Base-by-base conservation (phyloP, 2,797 vertebrate genomes). In the Pempheris klunzingeri region DNA sequence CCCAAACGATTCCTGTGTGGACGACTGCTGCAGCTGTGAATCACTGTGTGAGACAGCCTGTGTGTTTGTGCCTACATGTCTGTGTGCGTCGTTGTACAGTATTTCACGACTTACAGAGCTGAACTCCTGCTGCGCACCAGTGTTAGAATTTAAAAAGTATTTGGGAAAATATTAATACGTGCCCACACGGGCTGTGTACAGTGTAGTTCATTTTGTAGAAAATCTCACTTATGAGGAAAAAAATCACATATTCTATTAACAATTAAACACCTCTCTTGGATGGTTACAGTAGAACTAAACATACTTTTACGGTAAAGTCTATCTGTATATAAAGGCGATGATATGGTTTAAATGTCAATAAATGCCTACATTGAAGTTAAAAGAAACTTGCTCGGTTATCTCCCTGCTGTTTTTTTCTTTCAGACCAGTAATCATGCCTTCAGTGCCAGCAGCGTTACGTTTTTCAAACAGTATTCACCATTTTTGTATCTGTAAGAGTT, bases 251-350 rank as follows among this genome's bases (percentile, higher is more conserved):
- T 62, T 57, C 1, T 65, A n/a, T 60, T 44, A 58, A 53, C 22
- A 53, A 28, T 54, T 57, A 53, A 59, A 50, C 28, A 57, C 18
- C 1, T 34, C 30, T 54, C 11, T 39, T 36, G 24, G 68, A 36
- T 61, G 4, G 20, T 62, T 49, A 32, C 32, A 54, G 5, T 17
- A 24, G 24, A 63, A 71, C 30, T 32, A 17, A 36, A n/a, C 18
- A n/a, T 55, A 15, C 44, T 57, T 74, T 52, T 52, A 66, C n/a
- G 59, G 34, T 22, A 4, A 60, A 55, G 4, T 44, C n/a, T 53
- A 66, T 82, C 34, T 82, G 55, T 79, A 58, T 83, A 84, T 74
- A 58, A 65, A 82, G 71, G 53, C 1, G 11, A 24, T 44, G 10
- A 44, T 14, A 55, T 41, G 17, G n/a, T 60, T 82, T 64, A 41